Evolutionary conservation across 1,140 invertebrate genomes (phyloP), one percentile per base, ranked within the genome.

Genomic region (Cepaea nemoralis): DNA sequence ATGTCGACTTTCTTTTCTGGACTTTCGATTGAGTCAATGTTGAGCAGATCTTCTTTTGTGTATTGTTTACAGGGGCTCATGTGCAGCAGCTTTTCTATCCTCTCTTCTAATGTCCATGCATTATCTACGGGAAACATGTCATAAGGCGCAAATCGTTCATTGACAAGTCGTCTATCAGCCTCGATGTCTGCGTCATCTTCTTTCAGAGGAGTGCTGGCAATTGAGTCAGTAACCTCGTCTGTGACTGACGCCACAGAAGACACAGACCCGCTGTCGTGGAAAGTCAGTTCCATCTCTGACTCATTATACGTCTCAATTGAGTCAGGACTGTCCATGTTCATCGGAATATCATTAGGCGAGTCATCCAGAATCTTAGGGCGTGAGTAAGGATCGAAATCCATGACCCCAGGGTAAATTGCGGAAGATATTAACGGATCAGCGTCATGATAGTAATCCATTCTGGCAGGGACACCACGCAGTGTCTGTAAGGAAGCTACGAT

Each of bases 1-100:
- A 55, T 71, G 35, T 70, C 69, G 24, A 80, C 78, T 55, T 73
- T 80, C 24, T 71, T 27, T n/a, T 80, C 78, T 1, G 78, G 78
- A 35, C 48, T 73, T 59, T 80, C 78, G 14, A 80, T 22, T 27
- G 55, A 27, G 55, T 80, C 66, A 5, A 79, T 45, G n/a, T 79
- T 79, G 6, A 79, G 14, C 12, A 79, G n/a, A 24, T 79, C 77
- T 22, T 42, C 59, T 35, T 31, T 31, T 0, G 77, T 42, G 77
- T 79, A 79, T 24, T 69, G 45, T 6, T 40, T 55, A 31, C 77
- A 79, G 5, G 77, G 77, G 48, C 77, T 79, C 1, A 79, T 19
- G n/a, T 69, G n/a, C 27, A 79, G 19, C 5, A 79, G 77, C 24
- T 55, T 35, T 6, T 45, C 77, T 1, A 55, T 27, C 69, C 66